Evolutionary conservation across 53 echinoderm and acorn worm species (phyloP), one percentile per base, ranked within the genome.

Genomic region (Paelopatides confundens): DNA sequence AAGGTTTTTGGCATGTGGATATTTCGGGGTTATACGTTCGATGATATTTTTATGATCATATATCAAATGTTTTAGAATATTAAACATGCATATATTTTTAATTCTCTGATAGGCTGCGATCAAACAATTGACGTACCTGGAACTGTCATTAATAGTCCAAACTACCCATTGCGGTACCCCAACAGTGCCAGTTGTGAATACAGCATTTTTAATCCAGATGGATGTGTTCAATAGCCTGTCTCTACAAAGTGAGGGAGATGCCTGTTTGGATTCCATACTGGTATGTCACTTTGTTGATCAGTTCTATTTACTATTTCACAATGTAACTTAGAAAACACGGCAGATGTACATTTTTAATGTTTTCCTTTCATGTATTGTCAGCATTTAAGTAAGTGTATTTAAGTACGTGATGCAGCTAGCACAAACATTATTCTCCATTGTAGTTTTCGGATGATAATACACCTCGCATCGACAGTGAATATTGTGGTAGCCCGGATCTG

Each of bases 71-170:
- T n/a, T n/a, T n/a, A n/a, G n/a, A n/a, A n/a, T n/a, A n/a, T n/a
- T n/a, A n/a, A n/a, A n/a, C n/a, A 13, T 71, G 7, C 31, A 8
- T 35, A 34, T 71, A n/a, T n/a, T n/a, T n/a, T n/a, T n/a, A n/a
- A n/a, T 82, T 33, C 50, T 62, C 35, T 63, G 29, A 9, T 27
- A 86, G 86, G 50, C 31, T 86, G 86, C 69, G 86, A 86, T 74
- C 35, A 21, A 2, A 14, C 48, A 15, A 36, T 86, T 46, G 48
- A 74, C 21, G 17, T 29, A 13, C 8, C 0, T 0, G 40, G 40
- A 21, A 13, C 58, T 43, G 8, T n/a, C 18, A 52, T 81, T 53
- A 29, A 7, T 30, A 81, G 81, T n/a, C 81, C 81, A 28, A 33
- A 54, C 33, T 81, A 81, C 33, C 81, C 81, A 30, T 52, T 81